These are phyloP conservation scores for Anhinga anhinga DNA, from an alignment of 2,113 vertebrate genomes.

Conservation along the genomic window DNA sequence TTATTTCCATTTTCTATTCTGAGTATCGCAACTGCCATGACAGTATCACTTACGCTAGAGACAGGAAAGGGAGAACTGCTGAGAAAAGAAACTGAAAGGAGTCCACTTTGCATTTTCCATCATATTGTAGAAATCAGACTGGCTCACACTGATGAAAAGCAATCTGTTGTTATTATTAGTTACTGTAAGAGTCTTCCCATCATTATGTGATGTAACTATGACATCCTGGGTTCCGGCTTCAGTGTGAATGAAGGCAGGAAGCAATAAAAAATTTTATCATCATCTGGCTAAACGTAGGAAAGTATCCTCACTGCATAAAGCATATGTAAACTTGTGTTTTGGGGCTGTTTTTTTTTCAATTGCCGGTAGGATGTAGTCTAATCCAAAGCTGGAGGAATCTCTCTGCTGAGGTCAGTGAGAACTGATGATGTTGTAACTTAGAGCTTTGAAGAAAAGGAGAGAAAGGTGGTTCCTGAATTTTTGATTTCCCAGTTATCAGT, in stretches of 20 bases:
- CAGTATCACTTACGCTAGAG: background rate
- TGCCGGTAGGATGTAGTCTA: background rate
- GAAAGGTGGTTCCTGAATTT: background rate
- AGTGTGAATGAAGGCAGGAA: background rate
- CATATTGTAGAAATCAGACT: background rate
- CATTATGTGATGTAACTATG: background rate
- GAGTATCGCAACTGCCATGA: background rate
- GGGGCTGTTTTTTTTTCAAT: background rate
- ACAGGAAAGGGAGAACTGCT: background rate
- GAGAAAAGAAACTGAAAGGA: slow-evolving; percentile 28
- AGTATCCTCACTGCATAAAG: background rate
- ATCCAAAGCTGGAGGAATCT: background rate
- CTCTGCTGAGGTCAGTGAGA: background rate
- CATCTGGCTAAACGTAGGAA: background rate
- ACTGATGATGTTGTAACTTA: background rate
- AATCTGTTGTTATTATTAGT: background rate
- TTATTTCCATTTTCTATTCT: background rate
- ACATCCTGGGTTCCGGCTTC: background rate
- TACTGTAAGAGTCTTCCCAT: background rate
- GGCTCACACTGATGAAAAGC: background rate
- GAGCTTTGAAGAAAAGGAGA: background rate
- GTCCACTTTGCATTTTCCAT: background rate
- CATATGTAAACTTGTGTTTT: background rate
- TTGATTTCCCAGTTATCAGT: background rate
- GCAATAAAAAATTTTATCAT: background rate